Evolutionary conservation across 2,113 vertebrate genomes (phyloP).

Genomic region (Plectropomus leopardus): DNA sequence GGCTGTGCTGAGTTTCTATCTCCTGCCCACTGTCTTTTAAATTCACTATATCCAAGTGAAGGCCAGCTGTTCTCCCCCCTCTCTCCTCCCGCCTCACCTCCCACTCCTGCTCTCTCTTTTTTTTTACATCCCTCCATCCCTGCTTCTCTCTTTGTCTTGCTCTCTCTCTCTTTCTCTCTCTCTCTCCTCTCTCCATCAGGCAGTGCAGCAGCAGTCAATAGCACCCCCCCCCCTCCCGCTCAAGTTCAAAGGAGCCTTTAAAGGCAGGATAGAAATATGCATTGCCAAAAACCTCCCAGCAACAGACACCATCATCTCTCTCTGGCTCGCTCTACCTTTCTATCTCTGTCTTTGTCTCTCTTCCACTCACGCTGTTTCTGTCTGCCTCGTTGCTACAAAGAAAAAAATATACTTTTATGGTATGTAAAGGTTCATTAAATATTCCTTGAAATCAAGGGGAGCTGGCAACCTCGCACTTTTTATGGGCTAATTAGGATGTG

Average conservation of each 20-base stretch:
- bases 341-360: conserved; percentile 44
- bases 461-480: not conserved
- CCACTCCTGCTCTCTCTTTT: conserved; percentile 53
- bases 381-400: not conserved
- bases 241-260: conserved; percentile 77
- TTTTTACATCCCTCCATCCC: conserved; percentile 52
- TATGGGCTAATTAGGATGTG: not conserved
- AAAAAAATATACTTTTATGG: conserved; percentile 5
- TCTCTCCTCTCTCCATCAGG: conserved; percentile 65
- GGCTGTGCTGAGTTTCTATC: conserved; percentile 61
- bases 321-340: conserved; percentile 25
- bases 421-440: not conserved
- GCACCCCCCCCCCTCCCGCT: conserved; percentile 17
- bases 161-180: conserved; percentile 38
- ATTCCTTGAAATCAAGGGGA: conserved; percentile 12
- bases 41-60: conserved; percentile 66
- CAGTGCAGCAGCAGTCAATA: conserved; percentile 77
- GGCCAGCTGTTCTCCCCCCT: conserved; percentile 65
- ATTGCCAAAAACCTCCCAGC: conserved; percentile 74
- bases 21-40: conserved; percentile 69
- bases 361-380: conserved; percentile 1
- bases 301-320: conserved; percentile 64
- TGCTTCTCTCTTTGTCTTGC: not conserved
- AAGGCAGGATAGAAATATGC: conserved; percentile 77
- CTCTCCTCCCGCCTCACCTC: conserved; percentile 55